Conservation (phyloP, 2,888 invertebrate genomes). For the Melanostoma mellinum region DNA sequence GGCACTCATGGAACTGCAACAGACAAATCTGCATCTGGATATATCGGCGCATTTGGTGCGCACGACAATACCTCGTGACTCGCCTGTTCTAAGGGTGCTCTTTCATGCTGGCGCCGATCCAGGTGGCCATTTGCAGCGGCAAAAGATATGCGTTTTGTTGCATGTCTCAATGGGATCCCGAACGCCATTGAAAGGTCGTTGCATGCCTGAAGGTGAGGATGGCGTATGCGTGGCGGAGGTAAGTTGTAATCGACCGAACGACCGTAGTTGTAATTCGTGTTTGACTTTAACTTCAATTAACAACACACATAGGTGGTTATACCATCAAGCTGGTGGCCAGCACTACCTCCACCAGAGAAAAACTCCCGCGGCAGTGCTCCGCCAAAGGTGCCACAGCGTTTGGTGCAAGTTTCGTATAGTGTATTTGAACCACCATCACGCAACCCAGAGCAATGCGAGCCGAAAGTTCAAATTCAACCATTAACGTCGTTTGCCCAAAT, state of each 20-base stretch:
- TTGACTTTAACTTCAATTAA: constrained; percentile 37
- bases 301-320: constrained; percentile 85
- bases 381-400: constrained; percentile 87
- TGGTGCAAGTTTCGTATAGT: constrained; percentile 92
- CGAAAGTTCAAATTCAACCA: constrained; percentile 88
- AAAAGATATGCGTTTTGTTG: constrained; percentile 91
- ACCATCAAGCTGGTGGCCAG: constrained; percentile 96
- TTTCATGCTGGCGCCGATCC: constrained; percentile 95
- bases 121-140: constrained; percentile 89
- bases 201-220: constrained; percentile 95
- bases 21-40: constrained; percentile 90
- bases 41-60: constrained; percentile 97
- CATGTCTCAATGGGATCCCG: constrained; percentile 87
- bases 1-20: constrained; percentile 85
- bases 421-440: constrained; percentile 91
- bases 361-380: constrained; percentile 84
- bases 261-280: constrained; percentile 33
- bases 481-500: constrained; percentile 86
- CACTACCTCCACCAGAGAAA: constrained; percentile 86
- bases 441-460: constrained; percentile 88
- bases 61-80: constrained; percentile 91
- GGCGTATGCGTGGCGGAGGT: constrained; percentile 94
- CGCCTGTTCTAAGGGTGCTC: constrained; percentile 94
- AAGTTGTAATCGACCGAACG: constrained; percentile 23
- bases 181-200: constrained; percentile 91